Evolutionary conservation across 2,888 invertebrate species (phyloP), one percentile per base, ranked within the genome.

Genomic region (Microchrysa polita): DNA sequence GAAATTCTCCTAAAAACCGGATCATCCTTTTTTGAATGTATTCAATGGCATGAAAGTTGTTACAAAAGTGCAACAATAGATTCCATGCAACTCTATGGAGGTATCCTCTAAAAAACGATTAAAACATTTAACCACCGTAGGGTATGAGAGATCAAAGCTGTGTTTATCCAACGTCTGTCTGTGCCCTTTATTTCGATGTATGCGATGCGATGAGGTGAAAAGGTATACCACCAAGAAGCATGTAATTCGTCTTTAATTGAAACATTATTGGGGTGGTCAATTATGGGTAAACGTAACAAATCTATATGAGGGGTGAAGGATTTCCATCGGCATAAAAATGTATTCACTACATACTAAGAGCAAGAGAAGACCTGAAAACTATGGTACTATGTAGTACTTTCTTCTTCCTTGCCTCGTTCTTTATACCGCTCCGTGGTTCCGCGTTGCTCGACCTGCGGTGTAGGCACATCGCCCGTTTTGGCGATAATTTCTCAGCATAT

Each of bases 191-290:
- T 59, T 44, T 23, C 27, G 22, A 23, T 55, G 16, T 20, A 12
- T 9, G 42, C 44, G 14, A 42, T 42, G 48, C 22, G 42, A 48
- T 72, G 40, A 59, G 42, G 55, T 75, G 75, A 73, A 74, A 34
- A 74, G 67, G 73, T 60, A n/a, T n/a, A 59, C 75, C 73, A 75
- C 71, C 75, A 75, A 73, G 75, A 67, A 75, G 75, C 75, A 75
- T 75, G 75, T 75, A 75, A 75, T 75, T 75, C 73, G 65, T 48
- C 59, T 75, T 75, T 75, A 75, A 75, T 75, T 67, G 75, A 73
- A 69, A 59, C 63, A 73, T 73, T 63, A 75, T 73, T 75, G 59
- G 73, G 73, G 73, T 75, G 75, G 75, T 69, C 73, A 69, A 40
- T 73, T 52, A 20, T 23, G 22, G 40, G 42, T 34, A 34, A 12